These are phyloP conservation scores for Pseudococcus longispinus DNA, from an alignment of 2,888 invertebrate species.

Conservation along the genomic window DNA sequence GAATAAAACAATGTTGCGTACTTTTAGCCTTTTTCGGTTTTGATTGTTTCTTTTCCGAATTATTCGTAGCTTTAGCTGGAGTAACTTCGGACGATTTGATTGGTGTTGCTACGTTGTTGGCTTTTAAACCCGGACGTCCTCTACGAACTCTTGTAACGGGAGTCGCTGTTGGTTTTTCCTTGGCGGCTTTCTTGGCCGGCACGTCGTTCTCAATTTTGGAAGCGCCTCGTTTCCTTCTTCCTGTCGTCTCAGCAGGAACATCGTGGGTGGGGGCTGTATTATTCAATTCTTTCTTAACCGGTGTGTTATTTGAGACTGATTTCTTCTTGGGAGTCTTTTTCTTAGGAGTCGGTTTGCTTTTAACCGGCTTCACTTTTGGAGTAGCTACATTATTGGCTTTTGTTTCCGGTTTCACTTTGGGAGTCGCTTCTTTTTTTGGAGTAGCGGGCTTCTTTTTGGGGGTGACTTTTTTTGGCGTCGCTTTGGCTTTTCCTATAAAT, in stretches of 20 bases:
- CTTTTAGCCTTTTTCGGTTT: slow-evolving; percentile 17
- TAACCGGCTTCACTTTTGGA: background rate
- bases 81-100: background rate
- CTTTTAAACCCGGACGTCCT: background rate
- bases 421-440: slow-evolving; percentile 1
- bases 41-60: slow-evolving; percentile 21
- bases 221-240: background rate
- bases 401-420: slow-evolving; percentile 6
- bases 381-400: slow-evolving; percentile 15
- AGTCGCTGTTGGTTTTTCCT: background rate
- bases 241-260: background rate
- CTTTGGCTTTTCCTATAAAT: background rate
- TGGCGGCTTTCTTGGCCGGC: background rate
- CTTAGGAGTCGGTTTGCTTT: slow-evolving; percentile 14
- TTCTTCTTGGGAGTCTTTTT: background rate
- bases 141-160: background rate
- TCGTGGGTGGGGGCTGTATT: background rate
- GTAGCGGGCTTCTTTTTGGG: background rate
- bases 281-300: slow-evolving; percentile 1
- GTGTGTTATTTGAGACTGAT: background rate
- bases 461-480: background rate
- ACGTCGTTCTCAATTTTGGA: background rate
- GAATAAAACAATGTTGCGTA: background rate
- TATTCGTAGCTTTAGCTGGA: slow-evolving; percentile 14
- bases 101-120: background rate